Evolutionary conservation across 2,888 invertebrate species (phyloP), one percentile per base, ranked within the genome.

Genomic region (Idaea straminata): DNA sequence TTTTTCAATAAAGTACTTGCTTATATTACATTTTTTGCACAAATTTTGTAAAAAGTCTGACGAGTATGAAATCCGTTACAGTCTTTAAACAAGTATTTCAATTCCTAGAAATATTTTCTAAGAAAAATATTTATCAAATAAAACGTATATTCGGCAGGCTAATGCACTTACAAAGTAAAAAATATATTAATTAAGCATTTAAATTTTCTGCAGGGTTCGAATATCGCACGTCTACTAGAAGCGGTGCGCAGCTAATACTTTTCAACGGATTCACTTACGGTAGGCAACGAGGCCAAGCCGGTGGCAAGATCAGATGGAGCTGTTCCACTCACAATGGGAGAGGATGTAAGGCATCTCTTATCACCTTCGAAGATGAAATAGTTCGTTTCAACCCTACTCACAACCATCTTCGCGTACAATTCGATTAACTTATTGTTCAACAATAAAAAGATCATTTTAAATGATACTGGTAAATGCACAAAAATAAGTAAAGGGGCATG

Each of bases 331-430:
- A 67, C 10, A 61, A 61, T 35, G 60, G 47, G 7, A 65, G 64
- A 5, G 61, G 62, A 13, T 71, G 71, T 35, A 66, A 66, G 36
- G 66, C 64, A 0, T 64, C 0, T 4, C 47, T 66, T 15, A 61
- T 63, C 25, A 62, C 57, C 7, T 36, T 57, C 3, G 61, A 64
- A 5, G 58, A 64, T 58, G 15, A 35, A 4, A 57, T 61, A n/a
- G n/a, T 61, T 16, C 16, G 47, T 0, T 47, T 47, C 47, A 47
- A 47, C 10, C 47, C 47, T 47, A 10, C 7, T 13, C 47, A 47
- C 10, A 47, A 47, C 13, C 47, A 47, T 13, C 47, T 13, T 2
- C 47, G 47, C 0, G 47, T 47, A 10, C 47, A 7, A 13, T 47
- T 47, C 10, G 47, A 47, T 13, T 47, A 47, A 47, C 7, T 47